Evolutionary conservation across 2,113 vertebrate genomes (phyloP).

Genomic region (Tupaia tana): DNA sequence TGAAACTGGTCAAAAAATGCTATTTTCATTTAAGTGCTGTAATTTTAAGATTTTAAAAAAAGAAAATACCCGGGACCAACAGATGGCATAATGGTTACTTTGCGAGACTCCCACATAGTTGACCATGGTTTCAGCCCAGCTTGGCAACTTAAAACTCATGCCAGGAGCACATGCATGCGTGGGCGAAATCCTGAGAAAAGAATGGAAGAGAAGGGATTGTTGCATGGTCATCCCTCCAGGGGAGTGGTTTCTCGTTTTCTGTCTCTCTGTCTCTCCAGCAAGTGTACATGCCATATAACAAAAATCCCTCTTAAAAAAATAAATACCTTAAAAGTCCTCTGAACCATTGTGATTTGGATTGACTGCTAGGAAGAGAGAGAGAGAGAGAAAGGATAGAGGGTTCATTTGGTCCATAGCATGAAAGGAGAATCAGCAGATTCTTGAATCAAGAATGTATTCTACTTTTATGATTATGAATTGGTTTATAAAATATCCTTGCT

Average conservation of each 20-base stretch:
- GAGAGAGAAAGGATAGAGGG: neutral
- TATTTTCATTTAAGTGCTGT: conserved; percentile 29
- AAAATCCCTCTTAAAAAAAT: neutral
- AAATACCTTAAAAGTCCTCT: neutral
- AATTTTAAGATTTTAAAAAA: neutral
- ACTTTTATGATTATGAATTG: neutral
- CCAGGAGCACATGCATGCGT: no score
- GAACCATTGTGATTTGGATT: neutral
- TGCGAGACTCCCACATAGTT: no score
- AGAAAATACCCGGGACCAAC: no score
- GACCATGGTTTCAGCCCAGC: no score
- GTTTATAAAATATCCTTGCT: neutral
- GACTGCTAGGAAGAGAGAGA: neutral
- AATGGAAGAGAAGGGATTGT: no score
- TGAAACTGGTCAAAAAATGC: conserved; percentile 13
- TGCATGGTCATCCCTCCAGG: no score
- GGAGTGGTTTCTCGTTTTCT: no score
- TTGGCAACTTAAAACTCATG: no score
- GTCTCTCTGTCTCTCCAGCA: no score
- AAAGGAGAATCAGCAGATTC: neutral
- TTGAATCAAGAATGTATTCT: neutral
- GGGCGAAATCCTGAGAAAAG: no score
- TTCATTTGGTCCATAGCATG: neutral
- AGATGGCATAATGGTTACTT: no score
- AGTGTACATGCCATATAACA: no score